Evolutionary conservation across 2,113 vertebrate species (phyloP), one percentile per base, ranked within the genome.

Genomic region (Rhynchomys soricoides): DNA sequence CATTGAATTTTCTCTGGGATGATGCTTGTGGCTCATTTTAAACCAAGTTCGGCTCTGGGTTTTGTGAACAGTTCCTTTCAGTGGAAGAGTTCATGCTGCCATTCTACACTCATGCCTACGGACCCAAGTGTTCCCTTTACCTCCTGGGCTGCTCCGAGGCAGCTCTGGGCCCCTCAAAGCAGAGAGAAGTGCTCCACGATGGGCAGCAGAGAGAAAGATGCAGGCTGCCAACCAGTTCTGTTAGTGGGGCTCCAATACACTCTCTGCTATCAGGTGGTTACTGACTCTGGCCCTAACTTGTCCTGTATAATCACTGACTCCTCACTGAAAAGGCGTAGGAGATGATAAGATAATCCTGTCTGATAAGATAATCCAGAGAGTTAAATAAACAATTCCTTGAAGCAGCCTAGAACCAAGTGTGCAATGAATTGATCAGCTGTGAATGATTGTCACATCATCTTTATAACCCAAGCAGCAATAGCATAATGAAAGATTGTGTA

Each of bases 31-130:
- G 50, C 15, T 82, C 3, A 4, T 71, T 74, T 68, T 79, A 52
- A 31, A 52, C 45, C 11, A 4, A n/a, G 37, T 2, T 88, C n/a
- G 21, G n/a, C 55, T 85, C 50, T 88, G 31, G 45, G 43, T 66
- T 96, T 92, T 17, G 5, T 62, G 86, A 48, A 52, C 12, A n/a
- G 29, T 64, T 71, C 45, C 19, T 22, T 59, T 81, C 64, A 57
- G 21, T 71, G 40, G 9, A 3, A 40, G 91, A n/a, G 48, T 12
- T 82, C 11, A 48, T 5, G 26, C 16, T 40, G 11, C 4, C 3
- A 1, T 50, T 71, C 22, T 94, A 5, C 40, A 1, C 21, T 40
- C 1, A n/a, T 3, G 2, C 24, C 40, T 6, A 3, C 0, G 37
- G 37, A 5, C 37, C 45, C 8, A 7, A 52, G 16, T 6, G 13